These are phyloP conservation scores for Epizoanthus fatuus DNA, from an alignment of 92 coral and sea anemone genomes.

Conservation along the genomic window DNA sequence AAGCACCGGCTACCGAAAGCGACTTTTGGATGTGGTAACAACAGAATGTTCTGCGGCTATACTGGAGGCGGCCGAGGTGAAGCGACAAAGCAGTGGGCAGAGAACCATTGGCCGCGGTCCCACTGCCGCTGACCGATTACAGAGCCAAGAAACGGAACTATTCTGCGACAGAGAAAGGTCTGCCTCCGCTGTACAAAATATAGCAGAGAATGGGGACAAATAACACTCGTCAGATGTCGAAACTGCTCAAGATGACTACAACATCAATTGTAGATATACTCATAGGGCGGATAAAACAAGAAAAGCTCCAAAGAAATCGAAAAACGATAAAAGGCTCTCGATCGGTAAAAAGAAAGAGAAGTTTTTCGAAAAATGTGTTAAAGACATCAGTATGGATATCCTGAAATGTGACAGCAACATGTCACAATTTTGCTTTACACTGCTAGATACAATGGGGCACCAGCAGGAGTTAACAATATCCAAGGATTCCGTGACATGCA, in stretches of 20 bases:
- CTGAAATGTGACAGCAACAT: not conserved
- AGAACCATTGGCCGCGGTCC: conserved; percentile 54
- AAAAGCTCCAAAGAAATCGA: conserved; percentile 18
- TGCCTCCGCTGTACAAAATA: too few relatives aligned
- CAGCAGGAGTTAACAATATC: conserved; percentile 37
- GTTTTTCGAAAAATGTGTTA: conserved; percentile 38
- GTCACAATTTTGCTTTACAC: conserved; percentile 16
- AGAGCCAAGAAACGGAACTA: conserved; percentile 11
- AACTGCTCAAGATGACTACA: too few relatives aligned
- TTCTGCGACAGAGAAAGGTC: too few relatives aligned
- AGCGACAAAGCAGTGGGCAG: conserved; percentile 43
- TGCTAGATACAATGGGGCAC: conserved; percentile 59
- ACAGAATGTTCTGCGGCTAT: conserved; percentile 45
- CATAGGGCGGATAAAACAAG: conserved; percentile 28
- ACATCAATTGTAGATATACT: conserved; percentile 10
- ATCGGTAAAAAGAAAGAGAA: conserved; percentile 15
- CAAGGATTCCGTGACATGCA: conserved; percentile 48
- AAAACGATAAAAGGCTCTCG: not conserved
- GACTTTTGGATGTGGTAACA: conserved; percentile 53
- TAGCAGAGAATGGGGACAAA: too few relatives aligned
- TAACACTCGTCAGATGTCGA: too few relatives aligned
- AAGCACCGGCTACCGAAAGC: conserved; percentile 47
- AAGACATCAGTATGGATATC: conserved; percentile 57
- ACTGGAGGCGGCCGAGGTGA: conserved; percentile 40
- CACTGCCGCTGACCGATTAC: conserved; percentile 42